Conservation (phyloP, 2,797 vertebrate genomes). For the Glossophaga mutica region DNA sequence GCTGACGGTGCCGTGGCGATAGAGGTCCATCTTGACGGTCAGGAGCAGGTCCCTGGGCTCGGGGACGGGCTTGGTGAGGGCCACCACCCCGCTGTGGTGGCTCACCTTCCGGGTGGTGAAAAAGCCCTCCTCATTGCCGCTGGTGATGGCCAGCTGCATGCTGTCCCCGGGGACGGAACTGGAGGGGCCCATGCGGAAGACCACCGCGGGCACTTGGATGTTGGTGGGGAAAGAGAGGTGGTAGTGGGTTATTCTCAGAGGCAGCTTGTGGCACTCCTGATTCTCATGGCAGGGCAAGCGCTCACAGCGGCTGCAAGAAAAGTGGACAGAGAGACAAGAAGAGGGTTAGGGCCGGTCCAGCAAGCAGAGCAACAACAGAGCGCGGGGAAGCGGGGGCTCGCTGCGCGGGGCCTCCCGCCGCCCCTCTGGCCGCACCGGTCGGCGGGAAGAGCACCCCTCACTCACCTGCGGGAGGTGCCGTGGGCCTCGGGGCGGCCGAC, state of each 20-base stretch:
- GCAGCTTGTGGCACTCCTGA: conserved; percentile 95
- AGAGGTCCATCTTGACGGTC: conserved; percentile 91
- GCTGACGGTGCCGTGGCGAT: conserved; percentile 87
- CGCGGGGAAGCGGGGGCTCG: conserved; percentile 44
- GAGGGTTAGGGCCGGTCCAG: conserved; percentile 80
- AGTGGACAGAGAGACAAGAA: conserved; percentile 84
- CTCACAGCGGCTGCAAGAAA: conserved; percentile 98
- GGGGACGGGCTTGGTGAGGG: conserved; percentile 88
- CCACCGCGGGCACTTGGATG: conserved; percentile 93
- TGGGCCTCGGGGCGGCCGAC: conserved; percentile 31
- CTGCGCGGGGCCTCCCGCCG: background rate
- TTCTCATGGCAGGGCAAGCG: conserved; percentile 98
- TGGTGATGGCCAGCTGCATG: conserved; percentile 91
- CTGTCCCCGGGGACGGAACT: conserved; percentile 89
- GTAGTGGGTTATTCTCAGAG: conserved; percentile 98
- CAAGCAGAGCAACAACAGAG: conserved; percentile 73
- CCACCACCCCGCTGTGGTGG: conserved; percentile 90
- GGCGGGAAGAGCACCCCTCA: conserved; percentile 1
- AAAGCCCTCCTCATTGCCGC: conserved; percentile 92
- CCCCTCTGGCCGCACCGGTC: background rate
- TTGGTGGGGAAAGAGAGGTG: conserved; percentile 98
- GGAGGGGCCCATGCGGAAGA: conserved; percentile 99
- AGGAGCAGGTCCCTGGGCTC: conserved; percentile 92
- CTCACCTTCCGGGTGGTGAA: conserved; percentile 88
- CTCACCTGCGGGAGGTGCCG: conserved; percentile 64